These are phyloP conservation scores for Anabacerthia variegaticeps DNA, from an alignment of 2,797 vertebrate genomes.

Conservation along the genomic window DNA sequence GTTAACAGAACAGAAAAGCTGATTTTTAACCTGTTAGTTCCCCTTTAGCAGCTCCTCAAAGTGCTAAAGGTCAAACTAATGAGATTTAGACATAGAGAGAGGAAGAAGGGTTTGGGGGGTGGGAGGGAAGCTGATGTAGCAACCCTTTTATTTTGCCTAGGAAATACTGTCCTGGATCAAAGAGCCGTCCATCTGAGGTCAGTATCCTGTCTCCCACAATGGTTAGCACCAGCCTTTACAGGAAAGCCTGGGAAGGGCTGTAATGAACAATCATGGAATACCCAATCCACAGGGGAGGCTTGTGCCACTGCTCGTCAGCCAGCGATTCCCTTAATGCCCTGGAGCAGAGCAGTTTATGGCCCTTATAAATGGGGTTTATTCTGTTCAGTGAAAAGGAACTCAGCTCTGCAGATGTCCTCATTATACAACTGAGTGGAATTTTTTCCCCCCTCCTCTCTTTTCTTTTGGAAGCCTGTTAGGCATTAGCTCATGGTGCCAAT, in stretches of 20 bases:
- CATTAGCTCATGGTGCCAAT: neutral
- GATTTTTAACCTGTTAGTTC: neutral
- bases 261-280: constrained; percentile 25
- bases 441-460: neutral
- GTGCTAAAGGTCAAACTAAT: neutral
- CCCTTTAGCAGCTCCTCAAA: neutral
- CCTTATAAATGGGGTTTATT: constrained; percentile 52
- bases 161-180: constrained; percentile 41
- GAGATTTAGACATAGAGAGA: neutral
- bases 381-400: constrained; percentile 22
- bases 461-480: neutral
- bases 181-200: constrained; percentile 2
- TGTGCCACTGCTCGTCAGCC: constrained; percentile 24
- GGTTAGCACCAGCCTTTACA: neutral
- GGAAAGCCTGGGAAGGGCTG: neutral
- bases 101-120: neutral
- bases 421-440: neutral
- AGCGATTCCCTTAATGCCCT: neutral
- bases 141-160: neutral
- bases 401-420: constrained; percentile 45
- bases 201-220: constrained; percentile 40
- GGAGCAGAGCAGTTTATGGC: constrained; percentile 45
- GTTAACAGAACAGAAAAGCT: neutral
- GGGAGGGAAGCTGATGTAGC: neutral
- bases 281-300: constrained; percentile 5